These are phyloP conservation scores for Tor tambroides DNA, from an alignment of 2,113 vertebrate species.

Conservation along the genomic window DNA sequence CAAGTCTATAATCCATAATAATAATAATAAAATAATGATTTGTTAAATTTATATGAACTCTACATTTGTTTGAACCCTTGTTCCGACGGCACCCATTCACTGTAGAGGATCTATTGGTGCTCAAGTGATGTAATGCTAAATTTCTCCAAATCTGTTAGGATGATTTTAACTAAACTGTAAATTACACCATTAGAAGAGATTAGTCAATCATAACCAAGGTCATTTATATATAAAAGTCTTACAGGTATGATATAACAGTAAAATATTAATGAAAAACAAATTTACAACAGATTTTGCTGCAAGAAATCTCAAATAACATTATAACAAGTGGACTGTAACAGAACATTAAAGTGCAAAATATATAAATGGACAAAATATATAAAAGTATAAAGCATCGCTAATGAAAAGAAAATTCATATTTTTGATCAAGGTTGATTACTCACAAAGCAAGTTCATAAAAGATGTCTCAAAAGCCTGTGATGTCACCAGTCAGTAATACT, in stretches of 20 bases:
- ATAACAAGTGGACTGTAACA: not conserved
- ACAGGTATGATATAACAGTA: not conserved
- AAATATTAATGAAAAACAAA: not conserved
- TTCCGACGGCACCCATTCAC: not conserved
- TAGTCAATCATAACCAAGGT: not conserved
- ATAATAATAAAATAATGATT: no score
- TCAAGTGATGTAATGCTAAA: not conserved
- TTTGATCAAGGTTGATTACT: not conserved
- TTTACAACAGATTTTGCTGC: not conserved
- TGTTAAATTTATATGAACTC: no score
- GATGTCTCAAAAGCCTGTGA: conserved; percentile 2
- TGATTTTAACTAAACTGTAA: not conserved
- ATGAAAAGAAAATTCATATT: not conserved
- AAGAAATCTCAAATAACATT: not conserved
- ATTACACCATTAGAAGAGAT: not conserved
- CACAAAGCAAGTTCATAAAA: not conserved
- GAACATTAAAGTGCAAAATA: not conserved
- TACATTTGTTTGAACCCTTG: not conserved
- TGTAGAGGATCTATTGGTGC: not conserved
- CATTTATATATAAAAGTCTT: not conserved
- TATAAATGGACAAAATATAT: not conserved
- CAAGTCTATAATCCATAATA: no score
- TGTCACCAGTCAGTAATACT: not conserved
- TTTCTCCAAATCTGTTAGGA: not conserved
- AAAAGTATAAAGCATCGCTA: not conserved